A percentile compares a stretch with the other conserved stretches of the same genome.
Conservation (phyloP, 2,797 vertebrate species). For the Erethizon dorsatum region DNA sequence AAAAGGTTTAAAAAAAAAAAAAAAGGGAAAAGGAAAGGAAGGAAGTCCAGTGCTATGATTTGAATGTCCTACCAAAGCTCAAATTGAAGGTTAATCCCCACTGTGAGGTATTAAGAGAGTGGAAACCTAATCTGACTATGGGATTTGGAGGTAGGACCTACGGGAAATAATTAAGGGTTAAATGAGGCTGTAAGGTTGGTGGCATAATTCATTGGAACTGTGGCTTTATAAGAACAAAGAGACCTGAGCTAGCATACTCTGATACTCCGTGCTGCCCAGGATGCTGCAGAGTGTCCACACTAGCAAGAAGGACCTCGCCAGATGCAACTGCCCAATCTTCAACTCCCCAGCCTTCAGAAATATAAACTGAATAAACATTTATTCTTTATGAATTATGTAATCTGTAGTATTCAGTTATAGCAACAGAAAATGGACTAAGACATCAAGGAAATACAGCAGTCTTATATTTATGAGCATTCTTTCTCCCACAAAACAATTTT, state of each 20-base stretch:
- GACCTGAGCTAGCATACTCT: background rate
- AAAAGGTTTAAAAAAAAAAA: too few relatives aligned
- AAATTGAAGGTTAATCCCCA: background rate
- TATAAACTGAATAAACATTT: background rate
- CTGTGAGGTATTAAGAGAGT: background rate
- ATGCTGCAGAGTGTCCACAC: background rate
- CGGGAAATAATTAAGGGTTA: background rate
- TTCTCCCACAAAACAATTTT: background rate
- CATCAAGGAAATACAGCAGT: background rate
- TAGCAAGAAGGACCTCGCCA: background rate
- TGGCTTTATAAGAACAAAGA: background rate
- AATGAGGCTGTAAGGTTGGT: background rate
- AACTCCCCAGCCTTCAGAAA: background rate
- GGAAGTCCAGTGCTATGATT: background rate
- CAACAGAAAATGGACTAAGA: background rate
- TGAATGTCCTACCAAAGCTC: background rate
- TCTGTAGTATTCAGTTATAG: background rate
- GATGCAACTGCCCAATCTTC: background rate
- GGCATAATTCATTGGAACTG: too few relatives aligned
- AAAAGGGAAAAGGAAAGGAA: background rate
- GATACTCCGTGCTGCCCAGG: background rate
- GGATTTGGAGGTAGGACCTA: background rate
- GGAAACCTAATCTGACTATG: background rate
- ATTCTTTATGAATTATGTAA: background rate
- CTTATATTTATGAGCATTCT: conserved; percentile 12